A percentile compares a stretch with the other conserved stretches of the same genome.
Evolutionary conservation across 2,797 vertebrate genomes (phyloP).

Genomic region (Lithobates pipiens): DNA sequence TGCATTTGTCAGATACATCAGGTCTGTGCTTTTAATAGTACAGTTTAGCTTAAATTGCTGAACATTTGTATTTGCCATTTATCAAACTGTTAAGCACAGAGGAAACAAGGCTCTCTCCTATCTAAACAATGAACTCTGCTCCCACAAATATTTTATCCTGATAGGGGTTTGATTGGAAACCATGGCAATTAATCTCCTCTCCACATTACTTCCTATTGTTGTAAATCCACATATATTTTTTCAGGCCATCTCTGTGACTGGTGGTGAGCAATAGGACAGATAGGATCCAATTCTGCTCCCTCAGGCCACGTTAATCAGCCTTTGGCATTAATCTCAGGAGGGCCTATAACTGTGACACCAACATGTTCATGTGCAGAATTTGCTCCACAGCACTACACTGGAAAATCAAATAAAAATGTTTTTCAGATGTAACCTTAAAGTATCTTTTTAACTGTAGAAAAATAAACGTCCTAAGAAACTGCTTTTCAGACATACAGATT

Average conservation of each 20-base stretch:
- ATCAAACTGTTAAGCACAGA: slow-evolving; percentile 49
- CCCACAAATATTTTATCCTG: slow-evolving; percentile 63
- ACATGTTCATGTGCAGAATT: slow-evolving; percentile 39
- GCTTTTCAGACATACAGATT: neutral
- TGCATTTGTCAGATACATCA: slow-evolving; percentile 18
- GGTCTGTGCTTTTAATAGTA: slow-evolving; percentile 26
- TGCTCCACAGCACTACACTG: neutral
- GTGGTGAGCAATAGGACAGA: slow-evolving; percentile 63
- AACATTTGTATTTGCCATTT: slow-evolving; percentile 42
- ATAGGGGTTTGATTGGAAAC: slow-evolving; percentile 63
- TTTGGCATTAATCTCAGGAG: slow-evolving; percentile 56
- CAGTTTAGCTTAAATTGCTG: slow-evolving; percentile 41
- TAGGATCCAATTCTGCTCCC: slow-evolving; percentile 58
- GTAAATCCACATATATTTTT: slow-evolving; percentile 60
- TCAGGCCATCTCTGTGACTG: slow-evolving; percentile 59
- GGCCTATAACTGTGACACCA: slow-evolving; percentile 56
- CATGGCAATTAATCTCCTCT: slow-evolving; percentile 61
- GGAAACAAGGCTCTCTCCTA: slow-evolving; percentile 57
- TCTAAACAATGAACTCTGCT: slow-evolving; percentile 66
- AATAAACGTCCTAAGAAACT: neutral
- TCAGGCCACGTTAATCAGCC: slow-evolving; percentile 64
- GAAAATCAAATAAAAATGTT: slow-evolving; percentile 34
- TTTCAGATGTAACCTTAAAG: neutral
- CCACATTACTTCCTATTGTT: slow-evolving; percentile 61
- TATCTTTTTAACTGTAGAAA: neutral